Evolutionary conservation across 2,113 vertebrate species (phyloP).

Genomic region (Aegypius monachus): DNA sequence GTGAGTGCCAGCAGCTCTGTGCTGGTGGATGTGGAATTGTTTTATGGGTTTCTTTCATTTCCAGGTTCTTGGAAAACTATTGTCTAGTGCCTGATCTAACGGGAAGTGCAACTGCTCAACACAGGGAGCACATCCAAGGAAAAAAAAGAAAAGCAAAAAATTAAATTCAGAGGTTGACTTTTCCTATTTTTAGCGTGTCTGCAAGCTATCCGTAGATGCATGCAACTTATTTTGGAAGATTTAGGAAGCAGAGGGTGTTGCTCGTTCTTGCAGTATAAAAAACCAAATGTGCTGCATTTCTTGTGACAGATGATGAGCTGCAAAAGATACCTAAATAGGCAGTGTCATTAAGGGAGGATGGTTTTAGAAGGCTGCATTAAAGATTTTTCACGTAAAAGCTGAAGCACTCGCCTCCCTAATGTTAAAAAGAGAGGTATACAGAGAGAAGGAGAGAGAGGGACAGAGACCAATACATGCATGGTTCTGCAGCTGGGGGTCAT

Average conservation of each 20-base stretch:
- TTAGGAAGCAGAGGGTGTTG: constrained; percentile 4
- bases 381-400: constrained; percentile 7
- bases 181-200: constrained; percentile 29
- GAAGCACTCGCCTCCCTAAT: neutral
- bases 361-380: constrained; percentile 47
- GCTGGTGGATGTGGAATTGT: constrained; percentile 12
- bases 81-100: neutral
- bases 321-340: constrained; percentile 53
- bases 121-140: neutral
- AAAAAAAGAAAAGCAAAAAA: neutral
- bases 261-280: neutral
- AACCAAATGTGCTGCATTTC: neutral
- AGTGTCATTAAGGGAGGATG: neutral
- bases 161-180: neutral
- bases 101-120: neutral
- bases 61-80: constrained; percentile 29
- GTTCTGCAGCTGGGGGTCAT: neutral
- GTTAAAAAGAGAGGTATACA: neutral
- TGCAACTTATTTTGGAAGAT: neutral
- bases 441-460: neutral
- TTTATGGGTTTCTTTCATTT: constrained; percentile 26
- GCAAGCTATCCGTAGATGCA: neutral
- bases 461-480: neutral
- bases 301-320: neutral
- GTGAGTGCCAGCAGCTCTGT: neutral